phyloP scores from a whole-genome alignment of 2,888 invertebrate species.

The Scaptomyza cyrtandrae region DNA sequence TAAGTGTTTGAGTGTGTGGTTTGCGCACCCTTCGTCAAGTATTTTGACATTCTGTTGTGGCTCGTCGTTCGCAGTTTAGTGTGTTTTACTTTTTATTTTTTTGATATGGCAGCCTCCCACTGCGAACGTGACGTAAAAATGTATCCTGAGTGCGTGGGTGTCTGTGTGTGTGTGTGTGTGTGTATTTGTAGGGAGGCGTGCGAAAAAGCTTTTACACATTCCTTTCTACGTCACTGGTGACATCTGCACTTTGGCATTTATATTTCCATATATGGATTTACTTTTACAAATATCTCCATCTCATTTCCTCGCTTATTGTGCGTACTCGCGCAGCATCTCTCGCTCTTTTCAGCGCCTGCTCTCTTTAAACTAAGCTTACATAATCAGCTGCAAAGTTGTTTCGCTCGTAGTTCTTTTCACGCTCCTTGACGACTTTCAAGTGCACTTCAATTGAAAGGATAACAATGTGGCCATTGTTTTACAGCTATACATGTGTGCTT shows the following conservation, averaged over 20 bases:
- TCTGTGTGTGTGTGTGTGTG: slow-evolving; percentile 13
- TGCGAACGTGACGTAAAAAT: slow-evolving; percentile 45
- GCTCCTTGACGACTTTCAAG: slow-evolving; percentile 31
- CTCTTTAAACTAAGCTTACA: slow-evolving; percentile 67
- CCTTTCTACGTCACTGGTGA: slow-evolving; percentile 59
- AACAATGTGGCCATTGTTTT: slow-evolving; percentile 62
- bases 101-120: slow-evolving; percentile 41
- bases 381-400: slow-evolving; percentile 49
- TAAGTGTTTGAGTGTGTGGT: not conserved
- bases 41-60: slow-evolving; percentile 49
- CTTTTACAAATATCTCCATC: not conserved
- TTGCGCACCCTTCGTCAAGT: slow-evolving; percentile 55
- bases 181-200: slow-evolving; percentile 6
- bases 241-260: slow-evolving; percentile 74
- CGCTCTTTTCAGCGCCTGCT: slow-evolving; percentile 19
- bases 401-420: slow-evolving; percentile 39
- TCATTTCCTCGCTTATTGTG: slow-evolving; percentile 4
- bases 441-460: slow-evolving; percentile 69
- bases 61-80: slow-evolving; percentile 44
- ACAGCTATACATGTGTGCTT: slow-evolving; percentile 13
- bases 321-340: slow-evolving; percentile 41
- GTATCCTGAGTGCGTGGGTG: slow-evolving; percentile 12
- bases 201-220: slow-evolving; percentile 45
- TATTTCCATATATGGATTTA: slow-evolving; percentile 14
- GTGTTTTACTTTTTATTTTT: slow-evolving; percentile 48